Base-by-base conservation (phyloP, 2,888 invertebrate species). In the Ceriagrion tenellum region DNA sequence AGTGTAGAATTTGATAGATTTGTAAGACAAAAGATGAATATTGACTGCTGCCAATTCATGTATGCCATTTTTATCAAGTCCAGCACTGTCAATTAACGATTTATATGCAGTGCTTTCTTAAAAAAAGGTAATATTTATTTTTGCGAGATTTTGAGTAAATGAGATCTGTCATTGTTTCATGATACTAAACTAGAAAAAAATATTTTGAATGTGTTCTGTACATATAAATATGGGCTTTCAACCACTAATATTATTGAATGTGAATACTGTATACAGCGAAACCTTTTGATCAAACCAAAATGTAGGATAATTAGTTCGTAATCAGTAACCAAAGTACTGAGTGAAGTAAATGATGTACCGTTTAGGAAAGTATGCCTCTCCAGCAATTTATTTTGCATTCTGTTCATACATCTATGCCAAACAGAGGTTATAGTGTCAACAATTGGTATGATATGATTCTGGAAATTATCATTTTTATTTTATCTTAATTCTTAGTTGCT, bases 171-270 rank as follows among this genome's bases (percentile, higher is more conserved):
- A 69, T 69, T 81, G 81, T 81, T 35, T 13, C 4, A 18, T 6
- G 16, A 35, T 13, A 35, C 35, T 35, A 35, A 35, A 81, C 10
- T 81, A 35, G 81, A 35, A 81, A 81, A n/a, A 1, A 35, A 81
- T 81, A 81, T 81, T 35, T 63, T 4, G 13, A 63, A 40, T 63
- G 40, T 63, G 20, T 69, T 81, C 13, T 91, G 16, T 89, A 47
- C 63, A 35, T 91, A 91, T 63, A 91, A 91, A 63, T 91, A 59
- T 91, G 91, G 91, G 91, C 91, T 91, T 91, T 26, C 81, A 81
- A 40, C 40, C 23, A 63, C 40, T 91, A 69, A 55, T 40, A 40
- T 26, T 10, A 6, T 10, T 8, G 40, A 69, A 91, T n/a, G 26
- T 12, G 4, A 30, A 30, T n/a, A 90, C 3, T 30, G 20, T 40